Conservation (phyloP, 1,140 invertebrate genomes). For the Glossosoma conforme region DNA sequence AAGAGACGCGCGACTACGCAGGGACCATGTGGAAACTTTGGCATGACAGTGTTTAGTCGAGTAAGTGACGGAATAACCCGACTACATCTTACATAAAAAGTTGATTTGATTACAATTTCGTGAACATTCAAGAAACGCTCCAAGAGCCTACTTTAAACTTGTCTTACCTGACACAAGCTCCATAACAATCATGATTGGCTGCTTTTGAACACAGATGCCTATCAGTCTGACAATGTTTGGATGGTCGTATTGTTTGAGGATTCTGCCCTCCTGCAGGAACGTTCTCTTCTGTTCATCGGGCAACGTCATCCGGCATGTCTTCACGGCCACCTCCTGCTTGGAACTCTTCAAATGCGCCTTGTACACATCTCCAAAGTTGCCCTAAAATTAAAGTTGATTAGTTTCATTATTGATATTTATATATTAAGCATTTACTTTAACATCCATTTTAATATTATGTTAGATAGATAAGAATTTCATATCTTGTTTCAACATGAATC, state of each 20-base stretch:
- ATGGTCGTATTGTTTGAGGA: conserved; percentile 95
- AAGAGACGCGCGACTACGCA: too few relatives aligned
- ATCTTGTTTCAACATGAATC: too few relatives aligned
- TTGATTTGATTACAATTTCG: neutral
- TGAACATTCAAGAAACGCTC: neutral
- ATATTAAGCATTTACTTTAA: conserved; percentile 8
- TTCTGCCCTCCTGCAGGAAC: conserved; percentile 92
- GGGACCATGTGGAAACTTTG: too few relatives aligned
- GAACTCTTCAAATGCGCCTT: conserved; percentile 80
- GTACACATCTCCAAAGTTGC: conserved; percentile 97
- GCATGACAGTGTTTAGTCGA: too few relatives aligned
- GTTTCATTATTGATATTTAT: neutral
- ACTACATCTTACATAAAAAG: conserved; percentile 1
- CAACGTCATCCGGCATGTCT: conserved; percentile 89
- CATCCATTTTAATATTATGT: too few relatives aligned
- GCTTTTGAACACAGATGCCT: conserved; percentile 95
- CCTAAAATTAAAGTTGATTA: conserved; percentile 55
- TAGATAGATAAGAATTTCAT: too few relatives aligned
- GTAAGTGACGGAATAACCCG: too few relatives aligned
- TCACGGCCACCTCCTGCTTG: conserved; percentile 87
- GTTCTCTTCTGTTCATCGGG: conserved; percentile 96
- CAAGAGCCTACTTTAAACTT: neutral
- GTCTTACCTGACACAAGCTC: conserved; percentile 84
- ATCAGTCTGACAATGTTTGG: conserved; percentile 95
- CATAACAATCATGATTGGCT: conserved; percentile 99